Evolutionary conservation across 1,140 invertebrate species (phyloP).

Genomic region (Drosophila busckii): DNA sequence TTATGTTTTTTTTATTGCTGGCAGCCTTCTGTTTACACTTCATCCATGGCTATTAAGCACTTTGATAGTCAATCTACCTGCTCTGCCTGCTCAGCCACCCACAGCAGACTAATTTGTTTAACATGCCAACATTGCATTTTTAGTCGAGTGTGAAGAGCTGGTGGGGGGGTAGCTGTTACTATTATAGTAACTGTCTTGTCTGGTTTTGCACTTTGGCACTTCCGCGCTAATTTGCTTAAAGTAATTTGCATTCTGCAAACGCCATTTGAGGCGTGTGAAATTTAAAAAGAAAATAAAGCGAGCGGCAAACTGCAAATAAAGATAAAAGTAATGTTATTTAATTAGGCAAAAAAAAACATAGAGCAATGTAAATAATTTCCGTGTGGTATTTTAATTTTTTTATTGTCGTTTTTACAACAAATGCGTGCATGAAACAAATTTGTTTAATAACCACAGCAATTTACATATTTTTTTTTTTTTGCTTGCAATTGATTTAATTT

Average conservation of each 20-base stretch:
- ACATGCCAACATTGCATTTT: constrained; percentile 41
- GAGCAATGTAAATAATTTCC: too few relatives aligned
- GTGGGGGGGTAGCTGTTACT: too few relatives aligned
- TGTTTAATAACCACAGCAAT: too few relatives aligned
- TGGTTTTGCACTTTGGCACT: constrained; percentile 59
- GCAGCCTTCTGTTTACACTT: too few relatives aligned
- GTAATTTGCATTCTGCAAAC: constrained; percentile 71
- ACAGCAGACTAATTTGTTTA: constrained; percentile 62
- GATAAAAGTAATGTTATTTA: not conserved
- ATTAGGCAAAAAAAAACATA: not conserved
- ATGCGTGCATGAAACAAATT: too few relatives aligned
- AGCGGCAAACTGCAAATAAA: not conserved
- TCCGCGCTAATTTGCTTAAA: constrained; percentile 69
- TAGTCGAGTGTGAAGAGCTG: too few relatives aligned
- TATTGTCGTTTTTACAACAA: too few relatives aligned
- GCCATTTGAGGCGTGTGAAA: constrained; percentile 59
- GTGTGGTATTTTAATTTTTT: too few relatives aligned
- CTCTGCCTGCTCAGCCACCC: constrained; percentile 24
- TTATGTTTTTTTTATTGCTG: too few relatives aligned
- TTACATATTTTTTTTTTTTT: constrained; percentile 25
- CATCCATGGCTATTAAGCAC: too few relatives aligned
- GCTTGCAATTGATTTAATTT: constrained; percentile 39
- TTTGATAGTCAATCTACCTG: constrained; percentile 7
- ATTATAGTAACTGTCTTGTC: constrained; percentile 7
- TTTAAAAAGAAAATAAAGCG: constrained; percentile 14